phyloP scores from a whole-genome alignment of 2,888 invertebrate genomes.

The Thelaira solivaga region DNA sequence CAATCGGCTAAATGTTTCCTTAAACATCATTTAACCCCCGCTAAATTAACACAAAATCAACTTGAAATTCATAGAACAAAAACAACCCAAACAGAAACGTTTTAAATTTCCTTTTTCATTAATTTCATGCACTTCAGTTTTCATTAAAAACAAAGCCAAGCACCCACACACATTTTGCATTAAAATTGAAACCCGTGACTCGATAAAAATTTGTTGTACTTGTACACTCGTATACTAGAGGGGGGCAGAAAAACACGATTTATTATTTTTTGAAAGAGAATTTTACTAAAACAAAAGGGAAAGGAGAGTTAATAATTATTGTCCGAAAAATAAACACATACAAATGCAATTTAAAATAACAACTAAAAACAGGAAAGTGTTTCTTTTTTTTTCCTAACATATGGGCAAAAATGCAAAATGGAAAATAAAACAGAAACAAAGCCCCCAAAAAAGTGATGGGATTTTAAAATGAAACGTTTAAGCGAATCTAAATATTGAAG shows the following conservation, averaged over 20 bases:
- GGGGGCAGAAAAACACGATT: no score
- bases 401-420: conserved; percentile 29
- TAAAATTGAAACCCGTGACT: conserved; percentile 68
- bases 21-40: background rate
- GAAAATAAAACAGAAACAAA: background rate
- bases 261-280: no score
- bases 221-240: no score
- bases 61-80: background rate
- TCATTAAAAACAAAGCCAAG: background rate
- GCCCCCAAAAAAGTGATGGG: background rate
- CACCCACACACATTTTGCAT: conserved; percentile 39
- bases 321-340: background rate
- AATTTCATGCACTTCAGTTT: conserved; percentile 40
- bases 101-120: conserved; percentile 36
- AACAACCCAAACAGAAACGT: no score
- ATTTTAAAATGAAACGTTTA: conserved; percentile 40
- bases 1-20: background rate
- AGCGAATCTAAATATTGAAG: conserved; percentile 18
- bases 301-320: background rate
- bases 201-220: conserved; percentile 53
- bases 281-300: no score
- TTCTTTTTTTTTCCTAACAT: conserved; percentile 36
- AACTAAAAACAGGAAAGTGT: no score
- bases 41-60: background rate
- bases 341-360: no score